Conservation (phyloP, 1,140 invertebrate species). For the Nasonia giraulti region DNA sequence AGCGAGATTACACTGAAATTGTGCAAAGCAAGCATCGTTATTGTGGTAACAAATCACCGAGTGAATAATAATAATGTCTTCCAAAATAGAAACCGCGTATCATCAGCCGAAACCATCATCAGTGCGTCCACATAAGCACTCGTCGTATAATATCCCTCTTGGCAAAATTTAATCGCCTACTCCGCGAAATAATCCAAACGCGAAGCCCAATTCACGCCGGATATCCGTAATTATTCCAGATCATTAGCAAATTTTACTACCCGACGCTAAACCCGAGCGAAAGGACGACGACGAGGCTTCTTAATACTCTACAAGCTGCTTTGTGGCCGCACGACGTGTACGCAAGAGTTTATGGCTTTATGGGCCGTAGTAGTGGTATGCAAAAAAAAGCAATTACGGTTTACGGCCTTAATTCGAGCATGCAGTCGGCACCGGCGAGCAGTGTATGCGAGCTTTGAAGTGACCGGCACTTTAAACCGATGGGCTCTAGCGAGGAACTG, state of each 20-base stretch:
- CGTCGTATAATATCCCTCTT: no score
- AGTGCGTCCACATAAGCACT: no score
- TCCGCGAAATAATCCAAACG: not conserved
- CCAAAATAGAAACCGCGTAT: no score
- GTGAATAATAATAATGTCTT: no score
- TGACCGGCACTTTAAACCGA: constrained; percentile 41
- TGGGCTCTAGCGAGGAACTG: not conserved
- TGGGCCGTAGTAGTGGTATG: constrained; percentile 26
- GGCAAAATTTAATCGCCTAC: no score
- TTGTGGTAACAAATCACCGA: no score
- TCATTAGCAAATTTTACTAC: constrained; percentile 45
- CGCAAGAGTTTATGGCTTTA: constrained; percentile 57
- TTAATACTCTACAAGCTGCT: not conserved
- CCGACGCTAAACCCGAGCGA: not conserved
- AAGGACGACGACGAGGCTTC: not conserved
- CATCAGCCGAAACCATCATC: no score
- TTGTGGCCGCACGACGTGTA: constrained; percentile 27
- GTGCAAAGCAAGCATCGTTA: no score
- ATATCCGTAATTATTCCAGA: constrained; percentile 44
- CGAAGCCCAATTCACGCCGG: constrained; percentile 38
- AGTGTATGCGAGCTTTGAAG: constrained; percentile 31
- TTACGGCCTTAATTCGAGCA: constrained; percentile 47
- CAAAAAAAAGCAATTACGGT: constrained; percentile 54
- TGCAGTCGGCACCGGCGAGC: constrained; percentile 10
- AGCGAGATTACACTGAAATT: not conserved